phyloP scores from a whole-genome alignment of 2,113 vertebrate genomes.

The Galbula dea region DNA sequence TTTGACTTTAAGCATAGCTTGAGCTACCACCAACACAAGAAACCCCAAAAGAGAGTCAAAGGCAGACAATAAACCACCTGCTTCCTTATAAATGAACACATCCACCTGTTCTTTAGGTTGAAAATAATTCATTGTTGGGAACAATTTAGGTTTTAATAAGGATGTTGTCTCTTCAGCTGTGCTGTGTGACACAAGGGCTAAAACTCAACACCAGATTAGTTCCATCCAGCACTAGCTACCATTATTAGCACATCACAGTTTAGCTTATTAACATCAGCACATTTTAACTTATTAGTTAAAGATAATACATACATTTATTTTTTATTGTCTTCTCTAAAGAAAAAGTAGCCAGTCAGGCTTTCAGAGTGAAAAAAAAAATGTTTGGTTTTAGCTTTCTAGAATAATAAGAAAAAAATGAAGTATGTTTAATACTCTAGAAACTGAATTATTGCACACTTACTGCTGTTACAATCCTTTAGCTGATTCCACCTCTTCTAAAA shows the following conservation, averaged over 20 bases:
- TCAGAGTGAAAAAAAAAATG: fast-evolving
- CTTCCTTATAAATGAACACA: fast-evolving
- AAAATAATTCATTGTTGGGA: no score
- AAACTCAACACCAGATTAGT: fast-evolving
- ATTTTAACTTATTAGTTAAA: no score
- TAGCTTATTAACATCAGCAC: no score
- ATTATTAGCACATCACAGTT: neutral
- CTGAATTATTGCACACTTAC: fast-evolving
- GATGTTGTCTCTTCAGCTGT: fast-evolving
- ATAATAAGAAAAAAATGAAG: neutral
- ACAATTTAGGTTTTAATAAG: no score
- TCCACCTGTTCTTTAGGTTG: no score
- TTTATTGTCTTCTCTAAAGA: neutral
- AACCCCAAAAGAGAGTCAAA: neutral
- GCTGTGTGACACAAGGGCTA: fast-evolving
- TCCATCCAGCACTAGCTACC: fast-evolving
- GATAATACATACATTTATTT: no score
- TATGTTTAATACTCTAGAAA: fast-evolving
- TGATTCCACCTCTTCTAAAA: neutral
- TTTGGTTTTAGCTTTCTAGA: neutral
- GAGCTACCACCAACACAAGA: neutral
- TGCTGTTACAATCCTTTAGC: fast-evolving
- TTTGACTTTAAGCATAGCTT: neutral
- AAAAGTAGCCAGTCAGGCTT: fast-evolving
- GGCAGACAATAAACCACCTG: fast-evolving